phyloP scores from a whole-genome alignment of 2,797 vertebrate genomes.

The Hemitrygon akajei region DNA sequence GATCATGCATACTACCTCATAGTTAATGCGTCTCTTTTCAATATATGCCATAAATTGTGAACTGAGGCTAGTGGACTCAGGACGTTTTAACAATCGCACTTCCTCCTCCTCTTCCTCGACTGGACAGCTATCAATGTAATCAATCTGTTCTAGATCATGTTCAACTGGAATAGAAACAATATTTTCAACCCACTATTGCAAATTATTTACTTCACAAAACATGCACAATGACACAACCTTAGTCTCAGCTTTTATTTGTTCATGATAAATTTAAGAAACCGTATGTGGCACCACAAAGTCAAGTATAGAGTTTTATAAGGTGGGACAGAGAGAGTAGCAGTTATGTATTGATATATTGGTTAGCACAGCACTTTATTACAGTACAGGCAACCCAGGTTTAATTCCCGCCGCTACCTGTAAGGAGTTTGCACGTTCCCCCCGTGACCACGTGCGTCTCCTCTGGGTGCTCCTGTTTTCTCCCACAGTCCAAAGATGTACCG shows the following conservation, averaged over 20 bases:
- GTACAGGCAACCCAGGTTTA: too few relatives aligned
- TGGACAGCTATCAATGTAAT: constrained; percentile 88
- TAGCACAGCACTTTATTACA: too few relatives aligned
- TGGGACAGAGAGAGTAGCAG: not conserved
- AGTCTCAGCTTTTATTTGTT: not conserved
- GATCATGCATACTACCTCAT: constrained; percentile 61
- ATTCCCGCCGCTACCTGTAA: too few relatives aligned
- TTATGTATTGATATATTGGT: not conserved
- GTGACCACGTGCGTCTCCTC: too few relatives aligned
- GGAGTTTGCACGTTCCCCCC: too few relatives aligned
- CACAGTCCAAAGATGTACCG: too few relatives aligned
- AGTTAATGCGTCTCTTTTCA: constrained; percentile 76
- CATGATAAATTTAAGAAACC: not conserved
- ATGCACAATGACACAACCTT: not conserved
- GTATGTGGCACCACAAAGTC: not conserved
- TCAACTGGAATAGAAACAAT: constrained; percentile 57
- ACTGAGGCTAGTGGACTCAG: constrained; percentile 74
- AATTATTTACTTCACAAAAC: constrained; percentile 16
- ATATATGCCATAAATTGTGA: constrained; percentile 96
- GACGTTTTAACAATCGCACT: constrained; percentile 54
- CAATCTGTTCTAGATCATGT: constrained; percentile 81
- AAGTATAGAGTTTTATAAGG: not conserved
- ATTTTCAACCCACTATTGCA: not conserved
- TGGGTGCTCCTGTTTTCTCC: too few relatives aligned
- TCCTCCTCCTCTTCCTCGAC: constrained; percentile 82